Base-by-base conservation (phyloP, 2,797 vertebrate species). In the Eleutherodactylus coqui region DNA sequence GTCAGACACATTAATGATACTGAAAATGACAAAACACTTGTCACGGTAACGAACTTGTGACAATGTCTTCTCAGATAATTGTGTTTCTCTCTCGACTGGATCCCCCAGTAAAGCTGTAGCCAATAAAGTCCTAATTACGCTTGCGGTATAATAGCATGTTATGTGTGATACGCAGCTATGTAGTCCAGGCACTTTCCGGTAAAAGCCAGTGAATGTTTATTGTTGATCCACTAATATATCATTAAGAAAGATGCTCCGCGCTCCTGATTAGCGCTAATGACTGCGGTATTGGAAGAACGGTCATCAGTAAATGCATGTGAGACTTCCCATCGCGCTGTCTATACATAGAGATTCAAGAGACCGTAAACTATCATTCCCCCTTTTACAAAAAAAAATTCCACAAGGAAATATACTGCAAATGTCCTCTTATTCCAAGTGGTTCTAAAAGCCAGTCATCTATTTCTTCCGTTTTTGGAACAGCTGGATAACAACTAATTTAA, bases 71-170 rank as follows among this genome's bases (percentile, higher is more conserved):
- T 62, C 4, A n/a, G 47, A 82, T 69, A 32, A 70, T 77, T 70
- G 36, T 72, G 49, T 41, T 32, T 9, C n/a, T 78, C 13, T 53
- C 75, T 58, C 76, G 17, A 36, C 19, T 38, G 53, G 29, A 53
- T 34, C 64, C 45, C 53, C 69, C 32, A 60, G 47, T 9, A 82
- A 53, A 69, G 45, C 27, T n/a, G 69, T 13, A 60, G 8, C 55
- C n/a, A 76, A 82, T 58, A 77, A 83, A 78, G 47, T 5, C 36
- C 64, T 83, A 60, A 83, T 83, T 72, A 69, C 43, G 27, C 55
- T 43, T 70, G 70, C 77, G 60, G 75, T 72, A 53, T 72, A 77
- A 86, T 82, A 51, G 58, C 49, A 79, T 72, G 75, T 79, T 87
- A 62, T 83, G 81, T 58, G 43, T 72, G 67, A 70, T 64, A 73